These are phyloP conservation scores for Paramormyrops hopkinsi DNA, from an alignment of 2,797 vertebrate species.

Conservation along the genomic window DNA sequence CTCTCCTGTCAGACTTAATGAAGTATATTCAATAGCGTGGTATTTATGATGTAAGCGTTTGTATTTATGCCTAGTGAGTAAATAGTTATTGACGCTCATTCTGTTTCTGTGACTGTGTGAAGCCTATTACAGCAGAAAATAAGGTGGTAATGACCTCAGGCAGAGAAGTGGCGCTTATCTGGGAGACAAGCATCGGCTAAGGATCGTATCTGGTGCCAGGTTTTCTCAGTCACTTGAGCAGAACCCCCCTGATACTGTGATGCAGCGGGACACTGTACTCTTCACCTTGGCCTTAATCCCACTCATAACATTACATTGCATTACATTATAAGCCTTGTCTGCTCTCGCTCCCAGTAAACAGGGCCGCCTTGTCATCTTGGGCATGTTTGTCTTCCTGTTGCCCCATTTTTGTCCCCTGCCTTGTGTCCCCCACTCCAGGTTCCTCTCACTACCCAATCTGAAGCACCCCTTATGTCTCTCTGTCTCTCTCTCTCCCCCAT, in stretches of 20 bases:
- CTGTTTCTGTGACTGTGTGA: not conserved
- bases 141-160: not conserved
- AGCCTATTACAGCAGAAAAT: not conserved
- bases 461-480: not conserved
- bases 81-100: not conserved
- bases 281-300: not conserved
- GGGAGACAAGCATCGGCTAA: not conserved
- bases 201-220: not conserved
- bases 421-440: not conserved
- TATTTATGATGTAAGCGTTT: not conserved
- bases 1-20: constrained; percentile 1
- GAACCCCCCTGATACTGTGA: not conserved
- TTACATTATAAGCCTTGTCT: not conserved
- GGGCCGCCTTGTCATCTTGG: not conserved
- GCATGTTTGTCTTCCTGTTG: not conserved
- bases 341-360: not conserved
- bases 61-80: not conserved
- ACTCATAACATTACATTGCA: not conserved
- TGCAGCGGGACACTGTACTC: not conserved
- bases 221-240: not conserved
- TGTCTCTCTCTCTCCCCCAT: not conserved
- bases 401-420: not conserved
- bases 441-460: not conserved
- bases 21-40: not conserved
- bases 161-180: not conserved